Evolutionary conservation across 2,797 vertebrate genomes (phyloP), one percentile per base, ranked within the genome.

Genomic region (Triplophysa yarkandensis): DNA sequence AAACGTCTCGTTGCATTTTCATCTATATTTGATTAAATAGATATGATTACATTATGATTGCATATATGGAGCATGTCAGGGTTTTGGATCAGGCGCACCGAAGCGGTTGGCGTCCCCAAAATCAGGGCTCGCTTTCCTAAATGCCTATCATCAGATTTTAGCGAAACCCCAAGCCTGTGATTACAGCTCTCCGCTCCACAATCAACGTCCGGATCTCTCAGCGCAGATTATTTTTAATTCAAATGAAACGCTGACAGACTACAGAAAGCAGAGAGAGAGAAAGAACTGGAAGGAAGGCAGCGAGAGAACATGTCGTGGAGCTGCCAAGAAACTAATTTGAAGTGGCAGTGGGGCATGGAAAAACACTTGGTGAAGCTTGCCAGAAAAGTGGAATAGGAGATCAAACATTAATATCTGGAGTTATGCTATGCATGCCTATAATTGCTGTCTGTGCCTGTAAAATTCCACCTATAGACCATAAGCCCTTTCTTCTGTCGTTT

Each of bases 401-500:
- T 91, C 87, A 92, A 90, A 91, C 86, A 78, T 84, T 14, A 67
- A 69, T 27, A 82, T 85, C 81, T 84, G 65, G 72, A 84, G 81
- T 84, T 76, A 83, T 80, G 84, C 81, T 83, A 84, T 82, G 84
- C 81, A 81, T 80, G 86, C 78, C 84, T 77, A 86, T 90, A 88
- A 90, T 88, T 89, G 88, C 88, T 82, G 89, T 88, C 87, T 89
- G 83, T 83, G 87, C 82, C 84, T 78, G 85, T 80, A 86, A 81
- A 70, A 80, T 86, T 88, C 84, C 80, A 84, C 87, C 87, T 87
- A 86, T 83, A 86, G 86, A 88, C 82, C 84, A 87, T 87, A 86
- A 86, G 85, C 86, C 70, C 52, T 72, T 81, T 83, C 80, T 72
- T 63, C 83, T 89, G 86, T 89, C 85, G 76, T 85, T 88, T 87